Conservation (phyloP, 2,888 invertebrate species). For the Trissolcus japonicus region DNA sequence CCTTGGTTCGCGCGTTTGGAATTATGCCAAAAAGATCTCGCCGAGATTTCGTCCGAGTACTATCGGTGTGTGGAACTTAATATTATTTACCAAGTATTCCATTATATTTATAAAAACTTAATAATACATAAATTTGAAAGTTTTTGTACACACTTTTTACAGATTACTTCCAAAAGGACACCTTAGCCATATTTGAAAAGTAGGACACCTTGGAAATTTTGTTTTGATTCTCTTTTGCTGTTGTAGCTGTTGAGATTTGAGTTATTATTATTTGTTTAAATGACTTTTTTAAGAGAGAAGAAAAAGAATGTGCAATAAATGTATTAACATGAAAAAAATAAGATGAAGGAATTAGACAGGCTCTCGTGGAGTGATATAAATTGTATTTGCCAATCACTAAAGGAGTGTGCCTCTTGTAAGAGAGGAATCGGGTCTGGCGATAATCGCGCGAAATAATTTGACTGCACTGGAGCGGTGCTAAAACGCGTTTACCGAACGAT, state of each 20-base stretch:
- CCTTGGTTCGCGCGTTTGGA: conserved; percentile 70
- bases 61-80: conserved; percentile 20
- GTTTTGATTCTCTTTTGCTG: too few species aligned
- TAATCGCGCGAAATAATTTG: conserved; percentile 46
- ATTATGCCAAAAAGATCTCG: conserved; percentile 70
- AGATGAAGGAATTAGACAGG: too few species aligned
- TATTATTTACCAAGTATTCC: too few species aligned
- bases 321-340: neutral
- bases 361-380: neutral
- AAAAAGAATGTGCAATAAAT: neutral
- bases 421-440: conserved; percentile 16
- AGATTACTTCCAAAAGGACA: too few species aligned
- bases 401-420: neutral
- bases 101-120: too few species aligned
- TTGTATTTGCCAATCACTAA: conserved; percentile 10
- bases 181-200: too few species aligned
- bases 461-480: conserved; percentile 26
- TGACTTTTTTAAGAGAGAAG: too few species aligned
- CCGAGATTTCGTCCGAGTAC: conserved; percentile 48
- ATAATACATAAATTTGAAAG: too few species aligned
- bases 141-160: too few species aligned
- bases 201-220: too few species aligned
- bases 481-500: conserved; percentile 43
- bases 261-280: too few species aligned
- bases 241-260: too few species aligned